Evolutionary conservation across 2,113 vertebrate species (phyloP).

Genomic region (Psettodes erumei): DNA sequence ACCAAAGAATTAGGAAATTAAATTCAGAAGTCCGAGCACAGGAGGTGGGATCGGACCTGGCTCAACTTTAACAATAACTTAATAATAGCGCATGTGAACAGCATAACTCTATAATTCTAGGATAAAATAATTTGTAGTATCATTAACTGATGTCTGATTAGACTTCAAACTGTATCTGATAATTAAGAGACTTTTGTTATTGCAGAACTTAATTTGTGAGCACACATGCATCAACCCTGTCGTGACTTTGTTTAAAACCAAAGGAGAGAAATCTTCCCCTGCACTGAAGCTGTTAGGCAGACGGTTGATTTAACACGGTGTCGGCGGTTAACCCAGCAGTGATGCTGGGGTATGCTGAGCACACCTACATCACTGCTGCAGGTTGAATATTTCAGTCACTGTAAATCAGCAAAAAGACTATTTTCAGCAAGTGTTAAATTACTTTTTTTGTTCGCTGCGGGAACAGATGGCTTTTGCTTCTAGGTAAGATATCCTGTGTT

Average conservation of each 20-base stretch:
- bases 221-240: not conserved
- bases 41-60: not conserved
- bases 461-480: not conserved
- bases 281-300: not conserved
- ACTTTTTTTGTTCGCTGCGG: too few species aligned
- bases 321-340: not conserved
- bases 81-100: too few species aligned
- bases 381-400: not conserved
- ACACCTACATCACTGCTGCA: not conserved
- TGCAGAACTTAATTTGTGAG: too few species aligned
- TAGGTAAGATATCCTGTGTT: not conserved
- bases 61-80: not conserved
- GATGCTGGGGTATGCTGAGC: not conserved
- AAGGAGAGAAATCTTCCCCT: not conserved
- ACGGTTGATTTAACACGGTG: not conserved
- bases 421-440: not conserved
- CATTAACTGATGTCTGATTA: not conserved
- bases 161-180: not conserved
- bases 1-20: not conserved
- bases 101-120: too few species aligned
- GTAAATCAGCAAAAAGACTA: not conserved
- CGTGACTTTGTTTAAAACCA: not conserved
- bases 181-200: too few species aligned
- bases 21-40: too few species aligned
- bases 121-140: too few species aligned